phyloP scores from a whole-genome alignment of 2,797 vertebrate species.

The Scyliorhinus canicula region DNA sequence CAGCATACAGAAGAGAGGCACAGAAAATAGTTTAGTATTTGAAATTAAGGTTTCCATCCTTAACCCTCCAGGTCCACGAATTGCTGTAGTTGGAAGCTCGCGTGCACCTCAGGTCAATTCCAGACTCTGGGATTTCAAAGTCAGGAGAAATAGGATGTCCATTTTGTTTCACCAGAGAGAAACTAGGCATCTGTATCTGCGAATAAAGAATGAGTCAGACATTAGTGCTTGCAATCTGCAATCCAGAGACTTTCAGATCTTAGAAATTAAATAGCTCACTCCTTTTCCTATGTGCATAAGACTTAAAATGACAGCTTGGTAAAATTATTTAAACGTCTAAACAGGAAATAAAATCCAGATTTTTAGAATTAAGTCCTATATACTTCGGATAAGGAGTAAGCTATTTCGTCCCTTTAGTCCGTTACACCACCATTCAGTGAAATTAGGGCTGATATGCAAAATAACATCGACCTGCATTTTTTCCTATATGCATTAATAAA shows the following conservation, averaged over 20 bases:
- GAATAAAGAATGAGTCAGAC: not conserved
- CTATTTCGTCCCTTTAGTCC: not conserved
- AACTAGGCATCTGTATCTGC: conserved; percentile 81
- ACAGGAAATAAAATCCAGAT: no score
- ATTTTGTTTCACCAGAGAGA: conserved; percentile 78
- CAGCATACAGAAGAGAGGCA: not conserved
- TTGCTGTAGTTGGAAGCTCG: conserved; percentile 71
- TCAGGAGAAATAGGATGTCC: conserved; percentile 69
- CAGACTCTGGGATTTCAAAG: conserved; percentile 76
- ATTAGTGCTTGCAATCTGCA: not conserved
- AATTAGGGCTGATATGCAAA: not conserved
- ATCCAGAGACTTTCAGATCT: not conserved
- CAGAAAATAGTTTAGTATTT: not conserved
- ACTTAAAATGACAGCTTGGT: no score
- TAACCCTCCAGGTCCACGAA: conserved; percentile 82
- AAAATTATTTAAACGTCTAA: no score
- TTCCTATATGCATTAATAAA: not conserved
- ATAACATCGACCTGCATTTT: not conserved
- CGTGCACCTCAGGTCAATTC: conserved; percentile 78
- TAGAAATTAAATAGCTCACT: not conserved
- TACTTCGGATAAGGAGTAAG: not conserved
- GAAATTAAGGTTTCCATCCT: conserved; percentile 56
- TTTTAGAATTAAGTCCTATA: not conserved
- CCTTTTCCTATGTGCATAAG: no score
- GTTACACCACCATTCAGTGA: not conserved